These are phyloP conservation scores for Pogonognathellus flavescens DNA, from an alignment of 1,140 invertebrate species.

Conservation along the genomic window DNA sequence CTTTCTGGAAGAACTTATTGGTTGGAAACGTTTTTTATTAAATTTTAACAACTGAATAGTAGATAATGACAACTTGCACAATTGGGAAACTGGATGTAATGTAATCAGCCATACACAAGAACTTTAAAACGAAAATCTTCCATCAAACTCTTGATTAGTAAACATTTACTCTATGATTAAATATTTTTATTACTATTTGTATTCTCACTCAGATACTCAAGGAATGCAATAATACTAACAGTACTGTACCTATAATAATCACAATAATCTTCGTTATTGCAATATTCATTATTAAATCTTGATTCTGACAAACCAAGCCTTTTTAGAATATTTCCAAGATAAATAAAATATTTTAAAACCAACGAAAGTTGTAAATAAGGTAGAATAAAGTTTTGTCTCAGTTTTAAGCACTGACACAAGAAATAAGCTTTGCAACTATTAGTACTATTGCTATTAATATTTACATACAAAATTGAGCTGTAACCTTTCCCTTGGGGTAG, in stretches of 20 bases:
- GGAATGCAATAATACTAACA: slow-evolving; percentile 2
- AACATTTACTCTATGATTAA: no score
- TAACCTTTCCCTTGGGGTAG: neutral
- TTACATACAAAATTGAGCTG: slow-evolving; percentile 19
- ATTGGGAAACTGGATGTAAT: no score
- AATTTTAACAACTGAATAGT: no score
- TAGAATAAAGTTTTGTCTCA: neutral
- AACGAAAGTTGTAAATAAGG: slow-evolving; percentile 6
- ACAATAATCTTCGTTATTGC: neutral
- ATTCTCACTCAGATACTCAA: neutral
- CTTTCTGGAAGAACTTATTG: no score
- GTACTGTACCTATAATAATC: neutral
- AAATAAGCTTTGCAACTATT: neutral
- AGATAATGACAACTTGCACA: no score
- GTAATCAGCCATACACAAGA: no score
- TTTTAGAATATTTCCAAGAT: neutral
- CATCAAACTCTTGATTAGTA: no score
- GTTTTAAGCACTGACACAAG: neutral
- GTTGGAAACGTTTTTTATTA: no score
- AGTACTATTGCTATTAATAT: neutral
- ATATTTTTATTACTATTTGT: no score
- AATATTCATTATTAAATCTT: slow-evolving; percentile 4
- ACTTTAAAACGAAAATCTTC: no score
- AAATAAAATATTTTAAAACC: slow-evolving; percentile 44
- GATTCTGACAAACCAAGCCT: slow-evolving; percentile 14